Base-by-base conservation (phyloP, 1,140 invertebrate genomes). In the Heliconius melpomene region DNA sequence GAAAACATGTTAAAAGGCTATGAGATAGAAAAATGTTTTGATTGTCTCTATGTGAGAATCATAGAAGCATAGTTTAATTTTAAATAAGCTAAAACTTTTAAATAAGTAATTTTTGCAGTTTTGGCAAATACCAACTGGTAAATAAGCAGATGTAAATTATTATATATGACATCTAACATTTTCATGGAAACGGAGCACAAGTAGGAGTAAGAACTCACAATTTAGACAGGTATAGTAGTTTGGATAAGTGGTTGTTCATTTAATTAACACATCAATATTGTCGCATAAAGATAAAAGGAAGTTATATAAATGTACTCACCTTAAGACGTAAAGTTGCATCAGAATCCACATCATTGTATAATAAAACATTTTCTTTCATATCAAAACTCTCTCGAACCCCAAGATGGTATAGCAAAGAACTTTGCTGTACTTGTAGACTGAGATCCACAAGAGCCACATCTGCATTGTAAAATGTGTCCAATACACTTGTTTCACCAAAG, bases 371-470 rank as follows among this genome's bases (percentile, higher is more conserved):
- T 90, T 99, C 98, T 90, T 98, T 99, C 98, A 99, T 99, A 72
- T 98, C 98, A 95, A 99, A 99, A 92, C 98, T 99, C 94, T 99
- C 99, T 77, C 99, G 95, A 1, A 99, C 98, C 38, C 99, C 99
- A 60, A 99, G 96, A 93, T 99, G 99, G 95, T 99, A 99, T 87
- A 99, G 98, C 32, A 99, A 95, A 0, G 98, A 97, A 86, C 97
- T 98, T 91, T 98, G 98, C 94, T 99, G 98, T 50, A 97, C 90
- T 88, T 98, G 96, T 72, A 99, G 95, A 66, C 98, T 98, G 83
- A 99, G 95, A 95, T 99, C 99, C 46, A 99, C 98, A 32, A 99
- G 96, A 2, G 98, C 99, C 36, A 99, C 98, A 95, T 99, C 99
- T 1, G 99, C 99, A 96, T 99, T 99, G 94, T 99, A 99, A 93